Base-by-base conservation (phyloP, 2,888 invertebrate genomes). In the Loripinus fragilis region DNA sequence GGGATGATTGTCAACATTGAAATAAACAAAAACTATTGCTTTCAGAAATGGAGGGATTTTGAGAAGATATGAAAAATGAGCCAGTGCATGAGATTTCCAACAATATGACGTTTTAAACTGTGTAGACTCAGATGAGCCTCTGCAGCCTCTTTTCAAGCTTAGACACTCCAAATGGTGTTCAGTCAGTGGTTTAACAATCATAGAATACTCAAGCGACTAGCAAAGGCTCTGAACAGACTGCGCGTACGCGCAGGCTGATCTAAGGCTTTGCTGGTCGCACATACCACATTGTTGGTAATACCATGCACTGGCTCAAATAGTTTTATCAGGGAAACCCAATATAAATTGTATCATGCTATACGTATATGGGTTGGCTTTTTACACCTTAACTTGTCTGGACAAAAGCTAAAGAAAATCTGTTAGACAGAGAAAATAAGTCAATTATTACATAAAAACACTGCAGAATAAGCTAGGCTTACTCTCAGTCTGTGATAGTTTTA, bases 31-130 rank as follows among this genome's bases (percentile, higher is more conserved):
- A 50, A 50, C n/a, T n/a, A 23, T 50, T 15, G 50, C n/a, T 12
- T 50, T 50, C n/a, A 50, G 50, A 23, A 50, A 50, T 20, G 50
- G 50, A 12, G 50, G 50, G 50, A 15, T 50, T 50, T 50, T 50
- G 23, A 10, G 50, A n/a, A 50, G n/a, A 15, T 15, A 50, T 20
- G 50, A 50, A 50, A 50, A 50, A 50, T 50, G 50, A n/a, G 50
- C n/a, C n/a, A n/a, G n/a, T n/a, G n/a, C n/a, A n/a, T n/a, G n/a
- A n/a, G n/a, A n/a, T n/a, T n/a, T n/a, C n/a, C n/a, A n/a, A n/a
- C n/a, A n/a, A n/a, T n/a, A n/a, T n/a, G n/a, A n/a, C n/a, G n/a
- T n/a, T n/a, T n/a, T n/a, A n/a, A n/a, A n/a, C n/a, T n/a, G n/a
- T n/a, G n/a, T n/a, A n/a, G n/a, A n/a, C n/a, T n/a, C n/a, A n/a